phyloP scores from a whole-genome alignment of 2,113 vertebrate genomes.

The Struthio camelus region DNA sequence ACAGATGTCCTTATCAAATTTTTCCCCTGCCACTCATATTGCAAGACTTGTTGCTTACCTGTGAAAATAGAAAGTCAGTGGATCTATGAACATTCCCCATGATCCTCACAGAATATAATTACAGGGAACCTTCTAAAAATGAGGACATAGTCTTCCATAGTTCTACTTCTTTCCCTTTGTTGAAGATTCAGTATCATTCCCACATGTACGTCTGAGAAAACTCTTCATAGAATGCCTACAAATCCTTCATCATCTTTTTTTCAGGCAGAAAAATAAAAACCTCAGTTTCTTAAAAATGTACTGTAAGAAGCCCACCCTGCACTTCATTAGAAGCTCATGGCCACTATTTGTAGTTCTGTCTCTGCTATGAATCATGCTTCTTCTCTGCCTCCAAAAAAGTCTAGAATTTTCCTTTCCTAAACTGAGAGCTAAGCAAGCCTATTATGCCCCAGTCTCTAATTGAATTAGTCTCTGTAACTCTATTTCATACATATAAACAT shows the following conservation, averaged over 20 bases:
- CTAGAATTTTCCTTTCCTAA: neutral
- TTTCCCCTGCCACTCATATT: neutral
- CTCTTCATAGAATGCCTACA: rapidly evolving
- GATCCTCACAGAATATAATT: neutral
- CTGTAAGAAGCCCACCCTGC: neutral
- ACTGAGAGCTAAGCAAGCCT: neutral
- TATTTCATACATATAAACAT: neutral
- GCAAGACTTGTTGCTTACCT: neutral
- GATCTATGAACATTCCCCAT: neutral
- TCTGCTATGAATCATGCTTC: neutral
- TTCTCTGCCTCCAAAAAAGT: neutral
- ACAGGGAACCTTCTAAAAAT: neutral
- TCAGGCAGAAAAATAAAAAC: neutral
- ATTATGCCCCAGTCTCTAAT: neutral
- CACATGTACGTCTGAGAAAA: neutral
- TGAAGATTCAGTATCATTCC: neutral
- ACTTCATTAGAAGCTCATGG: neutral
- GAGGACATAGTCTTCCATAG: neutral
- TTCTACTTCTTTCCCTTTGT: neutral
- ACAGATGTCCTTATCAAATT: neutral
- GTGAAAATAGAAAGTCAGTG: neutral
- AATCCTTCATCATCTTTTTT: neutral
- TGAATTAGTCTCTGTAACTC: neutral
- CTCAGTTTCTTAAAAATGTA: neutral
- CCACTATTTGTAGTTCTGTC: neutral